These are phyloP conservation scores for Sander vitreus DNA, from an alignment of 2,113 vertebrate genomes.

Conservation along the genomic window DNA sequence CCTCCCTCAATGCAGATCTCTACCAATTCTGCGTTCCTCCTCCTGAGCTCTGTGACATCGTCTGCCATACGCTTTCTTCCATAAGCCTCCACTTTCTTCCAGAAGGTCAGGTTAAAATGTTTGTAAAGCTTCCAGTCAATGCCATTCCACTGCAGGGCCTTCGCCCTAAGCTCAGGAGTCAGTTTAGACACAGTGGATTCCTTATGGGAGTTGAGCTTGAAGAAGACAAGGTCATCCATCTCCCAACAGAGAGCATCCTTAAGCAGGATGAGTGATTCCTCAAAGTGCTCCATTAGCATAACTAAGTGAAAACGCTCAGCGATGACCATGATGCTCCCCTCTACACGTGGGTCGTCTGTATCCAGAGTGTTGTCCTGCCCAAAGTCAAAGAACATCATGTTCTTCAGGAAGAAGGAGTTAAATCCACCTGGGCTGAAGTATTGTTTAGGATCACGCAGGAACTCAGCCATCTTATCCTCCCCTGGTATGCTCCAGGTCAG, in stretches of 20 bases:
- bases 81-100: conserved; percentile 88
- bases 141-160: conserved; percentile 88
- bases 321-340: conserved; percentile 85
- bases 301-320: conserved; percentile 89
- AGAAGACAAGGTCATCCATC: conserved; percentile 91
- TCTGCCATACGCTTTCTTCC: conserved; percentile 86
- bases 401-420: conserved; percentile 92
- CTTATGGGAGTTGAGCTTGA: conserved; percentile 90
- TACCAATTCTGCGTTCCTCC: conserved; percentile 87
- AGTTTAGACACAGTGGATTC: conserved; percentile 84
- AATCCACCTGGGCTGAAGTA: conserved; percentile 89
- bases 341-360: conserved; percentile 81
- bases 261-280: conserved; percentile 91
- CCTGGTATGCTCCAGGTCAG: conserved; percentile 89
- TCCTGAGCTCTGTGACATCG: conserved; percentile 85
- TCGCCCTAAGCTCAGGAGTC: conserved; percentile 84
- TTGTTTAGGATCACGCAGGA: conserved; percentile 85
- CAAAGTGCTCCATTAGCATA: conserved; percentile 91
- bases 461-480: conserved; percentile 87
- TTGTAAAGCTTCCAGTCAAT: conserved; percentile 89
- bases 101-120: conserved; percentile 91
- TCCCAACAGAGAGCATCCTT: conserved; percentile 91
- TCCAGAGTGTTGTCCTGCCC: conserved; percentile 88
- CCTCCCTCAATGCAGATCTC: conserved; percentile 89
- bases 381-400: conserved; percentile 92